phyloP scores from a whole-genome alignment of 1,140 invertebrate species.

The Bombus soroeensis region DNA sequence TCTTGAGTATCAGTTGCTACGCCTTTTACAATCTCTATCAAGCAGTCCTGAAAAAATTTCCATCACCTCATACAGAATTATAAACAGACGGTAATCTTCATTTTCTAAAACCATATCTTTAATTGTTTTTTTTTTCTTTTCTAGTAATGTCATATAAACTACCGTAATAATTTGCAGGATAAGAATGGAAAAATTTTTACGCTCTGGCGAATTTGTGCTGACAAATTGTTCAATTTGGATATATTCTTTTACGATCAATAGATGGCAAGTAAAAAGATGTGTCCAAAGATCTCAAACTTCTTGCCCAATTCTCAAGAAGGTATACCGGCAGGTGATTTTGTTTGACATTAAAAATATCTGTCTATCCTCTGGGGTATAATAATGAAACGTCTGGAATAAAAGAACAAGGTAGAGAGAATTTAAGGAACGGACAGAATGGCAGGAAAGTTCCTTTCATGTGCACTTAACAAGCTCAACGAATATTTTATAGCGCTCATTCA shows the following conservation, averaged over 20 bases:
- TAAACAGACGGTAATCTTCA: slow-evolving; percentile 77
- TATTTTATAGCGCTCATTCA: neutral
- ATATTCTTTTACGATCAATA: neutral
- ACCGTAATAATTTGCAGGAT: neutral
- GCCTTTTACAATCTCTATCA: slow-evolving; percentile 92
- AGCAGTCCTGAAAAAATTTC: slow-evolving; percentile 91
- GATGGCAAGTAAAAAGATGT: neutral
- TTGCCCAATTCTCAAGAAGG: neutral
- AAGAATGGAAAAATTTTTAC: neutral
- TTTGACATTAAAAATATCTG: neutral
- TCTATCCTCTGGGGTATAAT: neutral
- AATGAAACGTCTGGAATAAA: neutral
- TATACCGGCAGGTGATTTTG: neutral
- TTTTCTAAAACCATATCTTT: neutral
- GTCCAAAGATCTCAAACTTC: neutral
- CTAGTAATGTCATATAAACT: neutral
- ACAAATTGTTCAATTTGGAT: neutral
- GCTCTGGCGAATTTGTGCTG: neutral
- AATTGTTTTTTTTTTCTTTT: neutral
- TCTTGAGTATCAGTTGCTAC: slow-evolving; percentile 90
- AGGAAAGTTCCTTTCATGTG: slow-evolving; percentile 10
- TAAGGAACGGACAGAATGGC: neutral
- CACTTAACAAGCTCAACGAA: neutral
- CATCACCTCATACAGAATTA: slow-evolving; percentile 89
- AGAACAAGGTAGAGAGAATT: neutral